Percentiles rank a stretch among this genome's conserved stretches.
Evolutionary conservation across 2,888 invertebrate genomes (phyloP).

Genomic region (Pseudanteris insignis): DNA sequence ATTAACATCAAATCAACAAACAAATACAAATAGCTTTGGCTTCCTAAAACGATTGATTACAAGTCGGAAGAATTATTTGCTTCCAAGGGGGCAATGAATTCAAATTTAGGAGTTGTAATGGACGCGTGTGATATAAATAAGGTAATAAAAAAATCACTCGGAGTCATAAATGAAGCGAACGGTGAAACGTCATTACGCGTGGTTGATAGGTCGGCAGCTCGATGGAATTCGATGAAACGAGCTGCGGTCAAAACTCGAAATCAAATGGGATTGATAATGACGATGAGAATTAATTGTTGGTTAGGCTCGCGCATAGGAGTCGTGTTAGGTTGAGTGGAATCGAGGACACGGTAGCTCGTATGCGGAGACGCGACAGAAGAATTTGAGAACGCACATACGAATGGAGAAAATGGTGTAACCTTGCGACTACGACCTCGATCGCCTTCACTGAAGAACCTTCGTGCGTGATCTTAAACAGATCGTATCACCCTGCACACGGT

Average conservation of each 20-base stretch:
- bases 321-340: constrained; percentile 25
- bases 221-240: too few relatives aligned
- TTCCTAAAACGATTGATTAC: too few relatives aligned
- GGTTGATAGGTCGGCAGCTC: too few relatives aligned
- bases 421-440: constrained; percentile 61
- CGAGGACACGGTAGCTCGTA: constrained; percentile 40
- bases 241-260: too few relatives aligned
- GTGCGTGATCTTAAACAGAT: constrained; percentile 46
- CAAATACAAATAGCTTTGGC: too few relatives aligned
- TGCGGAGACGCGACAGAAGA: constrained; percentile 43
- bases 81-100: too few relatives aligned
- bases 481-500: constrained; percentile 46
- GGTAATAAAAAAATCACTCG: neutral
- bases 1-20: too few relatives aligned
- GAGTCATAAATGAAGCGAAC: too few relatives aligned
- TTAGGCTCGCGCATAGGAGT: constrained; percentile 21
- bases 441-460: constrained; percentile 59
- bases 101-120: too few relatives aligned
- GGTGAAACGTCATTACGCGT: too few relatives aligned
- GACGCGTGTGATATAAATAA: neutral
- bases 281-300: constrained; percentile 4
- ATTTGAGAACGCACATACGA: constrained; percentile 45
- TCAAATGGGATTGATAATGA: too few relatives aligned
- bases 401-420: constrained; percentile 60
- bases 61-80: too few relatives aligned